These are phyloP conservation scores for Oreochromis mossambicus DNA, from an alignment of 2,797 vertebrate genomes.

Conservation along the genomic window DNA sequence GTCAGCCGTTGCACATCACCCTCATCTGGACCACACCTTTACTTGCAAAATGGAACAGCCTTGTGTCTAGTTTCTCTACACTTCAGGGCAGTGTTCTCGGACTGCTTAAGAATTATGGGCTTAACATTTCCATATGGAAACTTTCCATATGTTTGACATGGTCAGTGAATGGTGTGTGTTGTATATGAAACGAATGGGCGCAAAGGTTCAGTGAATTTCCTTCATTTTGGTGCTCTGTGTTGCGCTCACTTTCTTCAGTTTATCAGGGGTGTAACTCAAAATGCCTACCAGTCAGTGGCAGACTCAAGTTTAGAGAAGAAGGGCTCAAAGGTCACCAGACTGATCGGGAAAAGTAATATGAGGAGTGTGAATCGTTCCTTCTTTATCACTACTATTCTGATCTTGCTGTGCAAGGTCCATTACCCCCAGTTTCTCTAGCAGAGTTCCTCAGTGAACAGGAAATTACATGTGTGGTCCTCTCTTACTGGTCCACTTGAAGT, in stretches of 20 bases:
- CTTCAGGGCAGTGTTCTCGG: not conserved
- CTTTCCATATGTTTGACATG: not conserved
- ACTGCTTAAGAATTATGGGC: not conserved
- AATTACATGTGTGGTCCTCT: not conserved
- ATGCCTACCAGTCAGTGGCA: not conserved
- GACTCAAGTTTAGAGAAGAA: not conserved
- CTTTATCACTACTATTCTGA: not conserved
- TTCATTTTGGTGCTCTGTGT: not conserved
- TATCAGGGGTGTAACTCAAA: not conserved
- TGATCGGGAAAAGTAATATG: not conserved
- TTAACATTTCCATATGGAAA: not conserved
- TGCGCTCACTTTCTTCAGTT: not conserved
- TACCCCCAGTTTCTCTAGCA: not conserved
- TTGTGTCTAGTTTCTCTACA: not conserved
- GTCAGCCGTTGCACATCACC: not conserved
- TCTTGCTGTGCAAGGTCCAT: not conserved
- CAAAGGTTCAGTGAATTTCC: not conserved
- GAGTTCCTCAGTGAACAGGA: not conserved
- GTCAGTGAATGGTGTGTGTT: not conserved
- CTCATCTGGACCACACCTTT: constrained; percentile 8
- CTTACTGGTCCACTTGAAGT: not conserved
- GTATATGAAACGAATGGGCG: not conserved
- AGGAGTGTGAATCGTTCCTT: not conserved
- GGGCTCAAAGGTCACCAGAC: not conserved
- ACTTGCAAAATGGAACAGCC: not conserved